Evolutionary conservation across 2,888 invertebrate species (phyloP).

Genomic region (Epicampocera succincta): DNA sequence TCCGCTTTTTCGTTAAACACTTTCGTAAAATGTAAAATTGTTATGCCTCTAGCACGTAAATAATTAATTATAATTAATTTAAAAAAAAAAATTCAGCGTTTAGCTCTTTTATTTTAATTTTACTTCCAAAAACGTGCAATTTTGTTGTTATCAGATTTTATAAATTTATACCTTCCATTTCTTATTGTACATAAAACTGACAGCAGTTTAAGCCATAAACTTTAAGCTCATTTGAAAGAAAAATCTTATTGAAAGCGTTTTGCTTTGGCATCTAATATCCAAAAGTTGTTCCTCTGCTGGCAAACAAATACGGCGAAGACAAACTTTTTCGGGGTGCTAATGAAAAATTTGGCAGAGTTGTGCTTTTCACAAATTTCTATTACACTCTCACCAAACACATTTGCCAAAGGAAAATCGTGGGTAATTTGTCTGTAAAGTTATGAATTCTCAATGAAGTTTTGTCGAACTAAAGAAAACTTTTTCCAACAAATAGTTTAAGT

Average conservation of each 20-base stretch:
- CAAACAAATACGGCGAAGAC: not conserved
- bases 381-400: not conserved
- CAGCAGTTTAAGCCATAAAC: not conserved
- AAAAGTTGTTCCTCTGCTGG: not conserved
- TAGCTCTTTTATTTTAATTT: no score
- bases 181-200: no score
- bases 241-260: slow-evolving; percentile 4
- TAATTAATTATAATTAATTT: no score
- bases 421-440: slow-evolving; percentile 46
- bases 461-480: not conserved
- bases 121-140: no score
- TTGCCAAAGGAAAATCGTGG: not conserved
- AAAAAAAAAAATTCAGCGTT: no score
- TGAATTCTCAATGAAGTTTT: slow-evolving; percentile 25
- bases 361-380: not conserved
- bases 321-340: slow-evolving; percentile 11
- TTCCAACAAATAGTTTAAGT: not conserved
- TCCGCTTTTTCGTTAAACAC: no score
- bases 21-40: no score
- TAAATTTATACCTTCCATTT: no score
- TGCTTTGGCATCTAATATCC: not conserved
- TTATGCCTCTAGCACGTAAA: no score
- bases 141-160: no score
- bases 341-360: slow-evolving; percentile 5
- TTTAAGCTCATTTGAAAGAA: not conserved